These are phyloP conservation scores for Upupa epops DNA, from an alignment of 2,113 vertebrate genomes.

Conservation along the genomic window DNA sequence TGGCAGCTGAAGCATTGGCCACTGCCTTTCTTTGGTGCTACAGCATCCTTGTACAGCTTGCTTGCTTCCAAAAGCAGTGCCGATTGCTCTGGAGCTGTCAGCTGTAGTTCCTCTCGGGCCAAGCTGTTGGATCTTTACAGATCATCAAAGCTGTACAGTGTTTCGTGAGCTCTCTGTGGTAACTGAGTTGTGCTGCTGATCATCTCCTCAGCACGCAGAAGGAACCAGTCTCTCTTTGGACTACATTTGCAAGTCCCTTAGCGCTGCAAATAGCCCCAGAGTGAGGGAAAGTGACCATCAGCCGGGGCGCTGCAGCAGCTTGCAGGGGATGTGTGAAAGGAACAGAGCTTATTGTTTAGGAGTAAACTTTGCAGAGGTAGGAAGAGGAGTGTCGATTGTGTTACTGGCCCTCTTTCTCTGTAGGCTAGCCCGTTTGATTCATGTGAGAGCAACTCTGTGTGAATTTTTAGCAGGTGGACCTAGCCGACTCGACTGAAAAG, in stretches of 20 bases:
- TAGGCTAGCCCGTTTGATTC: background rate
- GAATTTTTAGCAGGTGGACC: constrained; percentile 69
- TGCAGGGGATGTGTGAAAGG: fast-evolving
- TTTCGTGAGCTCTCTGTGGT: background rate
- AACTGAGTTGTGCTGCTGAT: background rate
- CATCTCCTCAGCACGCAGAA: background rate
- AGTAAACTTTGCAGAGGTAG: background rate
- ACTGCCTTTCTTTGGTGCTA: fast-evolving
- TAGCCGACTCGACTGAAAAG: constrained; percentile 5
- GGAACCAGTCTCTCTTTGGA: background rate
- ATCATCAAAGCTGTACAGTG: background rate
- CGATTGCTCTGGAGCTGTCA: background rate
- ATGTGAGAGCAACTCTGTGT: background rate
- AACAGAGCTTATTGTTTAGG: background rate
- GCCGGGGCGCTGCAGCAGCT: background rate
- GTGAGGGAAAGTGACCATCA: background rate
- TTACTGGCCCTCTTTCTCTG: background rate
- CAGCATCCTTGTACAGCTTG: background rate
- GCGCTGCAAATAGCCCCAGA: background rate
- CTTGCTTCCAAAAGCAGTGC: background rate
- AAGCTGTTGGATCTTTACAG: background rate
- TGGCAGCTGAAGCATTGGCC: background rate
- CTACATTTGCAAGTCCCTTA: background rate
- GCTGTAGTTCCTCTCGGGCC: background rate
- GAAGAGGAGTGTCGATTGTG: background rate